Evolutionary conservation across 2,113 vertebrate genomes (phyloP).

Genomic region (Plectropomus leopardus): DNA sequence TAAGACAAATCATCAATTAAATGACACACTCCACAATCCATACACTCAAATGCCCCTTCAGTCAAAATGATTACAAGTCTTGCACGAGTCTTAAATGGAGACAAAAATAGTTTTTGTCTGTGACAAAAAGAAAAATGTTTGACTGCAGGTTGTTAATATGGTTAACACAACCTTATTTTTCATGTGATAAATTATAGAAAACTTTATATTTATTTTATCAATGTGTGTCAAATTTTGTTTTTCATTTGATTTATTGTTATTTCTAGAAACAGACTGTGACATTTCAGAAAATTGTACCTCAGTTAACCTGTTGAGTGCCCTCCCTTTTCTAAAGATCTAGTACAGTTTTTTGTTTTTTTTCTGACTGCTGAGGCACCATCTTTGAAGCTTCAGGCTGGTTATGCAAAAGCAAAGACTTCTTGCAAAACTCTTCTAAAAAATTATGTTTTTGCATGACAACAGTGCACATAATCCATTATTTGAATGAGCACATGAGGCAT

Average conservation of each 20-base stretch:
- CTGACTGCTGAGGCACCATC: too few relatives aligned
- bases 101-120: not conserved
- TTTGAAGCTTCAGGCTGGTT: too few relatives aligned
- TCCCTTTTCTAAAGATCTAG: not conserved
- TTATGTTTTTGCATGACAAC: too few relatives aligned
- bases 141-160: not conserved
- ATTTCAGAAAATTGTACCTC: constrained; percentile 25
- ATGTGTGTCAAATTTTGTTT: not conserved
- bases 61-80: constrained; percentile 28
- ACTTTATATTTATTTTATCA: constrained; percentile 56
- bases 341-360: too few relatives aligned
- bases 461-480: too few relatives aligned
- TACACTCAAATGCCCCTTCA: constrained; percentile 30
- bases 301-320: constrained; percentile 3
- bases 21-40: constrained; percentile 21
- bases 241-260: not conserved
- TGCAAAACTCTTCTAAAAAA: too few relatives aligned
- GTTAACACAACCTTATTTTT: constrained; percentile 29
- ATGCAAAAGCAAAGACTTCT: too few relatives aligned
- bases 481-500: too few relatives aligned
- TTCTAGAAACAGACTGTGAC: not conserved
- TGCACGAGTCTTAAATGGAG: constrained; percentile 50
- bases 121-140: not conserved
- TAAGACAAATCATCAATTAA: constrained; percentile 6
- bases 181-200: constrained; percentile 36